Evolutionary conservation across 2,113 vertebrate species (phyloP), one percentile per base, ranked within the genome.

Genomic region (Macheiramphus alcinus): DNA sequence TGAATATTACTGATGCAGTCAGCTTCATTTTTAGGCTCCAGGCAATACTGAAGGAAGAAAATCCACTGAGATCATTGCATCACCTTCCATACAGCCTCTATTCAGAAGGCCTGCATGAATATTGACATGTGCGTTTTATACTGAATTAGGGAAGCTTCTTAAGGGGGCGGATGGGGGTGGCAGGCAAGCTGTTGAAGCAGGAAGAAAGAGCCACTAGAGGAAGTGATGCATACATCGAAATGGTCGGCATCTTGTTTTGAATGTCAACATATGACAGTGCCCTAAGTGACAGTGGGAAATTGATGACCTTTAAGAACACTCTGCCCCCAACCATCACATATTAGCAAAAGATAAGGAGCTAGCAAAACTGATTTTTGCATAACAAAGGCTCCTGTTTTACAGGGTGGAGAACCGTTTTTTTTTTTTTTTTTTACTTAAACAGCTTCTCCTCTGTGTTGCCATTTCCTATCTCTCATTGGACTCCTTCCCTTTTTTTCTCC

Each of bases 11-110:
- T 93, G 93, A 99, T 95, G 96, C 99, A 99, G 63, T 99, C 99
- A 1, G 98, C 98, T 98, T 99, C 99, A 53, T 97, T 98, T 96
- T 98, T 99, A 85, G 99, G 99, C 65, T 99, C 99, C 96, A 94
- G 96, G 90, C 98, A 99, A 89, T 98, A 99, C 99, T 99, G 97
- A 91, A 97, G 92, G 97, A 97, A 97, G 9, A 97, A 97, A 94
- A 97, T 27, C 80, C 94, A 93, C 71, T 52, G 85, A 89, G 84
- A 89, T 96, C 56, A 73, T 53, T 34, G 56, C 55, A 34, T 43
- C 94, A 31, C 76, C 63, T 81, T 63, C 94, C 10, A 6, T 11
- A 12, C 7, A 42, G 68, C 82, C 85, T 78, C 36, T 66, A 6
- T 38, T 75, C 79, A 61, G 74, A 43, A 61, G 93, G 90, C 83